Percentiles rank a stretch among this genome's conserved stretches.
phyloP scores from a whole-genome alignment of 2,113 vertebrate species.

The Cebus imitator region DNA sequence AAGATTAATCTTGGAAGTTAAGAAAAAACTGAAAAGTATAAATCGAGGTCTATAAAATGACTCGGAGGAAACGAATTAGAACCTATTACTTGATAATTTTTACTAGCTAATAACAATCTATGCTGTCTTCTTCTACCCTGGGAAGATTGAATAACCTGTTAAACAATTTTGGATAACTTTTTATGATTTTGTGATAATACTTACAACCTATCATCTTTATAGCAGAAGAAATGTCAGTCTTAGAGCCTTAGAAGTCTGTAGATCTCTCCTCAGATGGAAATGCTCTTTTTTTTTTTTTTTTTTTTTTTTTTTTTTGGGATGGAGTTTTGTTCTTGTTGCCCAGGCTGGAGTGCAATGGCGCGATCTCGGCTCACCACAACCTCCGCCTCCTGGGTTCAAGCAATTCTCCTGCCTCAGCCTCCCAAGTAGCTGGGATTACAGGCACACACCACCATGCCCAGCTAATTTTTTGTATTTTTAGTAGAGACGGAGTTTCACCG shows the following conservation, averaged over 20 bases:
- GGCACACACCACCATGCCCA: too few species aligned
- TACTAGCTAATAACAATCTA: neutral
- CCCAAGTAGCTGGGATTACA: too few species aligned
- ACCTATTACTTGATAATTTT: neutral
- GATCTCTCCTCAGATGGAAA: neutral
- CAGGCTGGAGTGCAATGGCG: too few species aligned
- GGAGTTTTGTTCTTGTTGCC: too few species aligned
- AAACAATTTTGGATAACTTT: neutral
- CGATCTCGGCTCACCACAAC: too few species aligned
- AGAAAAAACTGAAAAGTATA: neutral
- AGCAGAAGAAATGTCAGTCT: neutral
- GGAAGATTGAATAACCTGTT: neutral
- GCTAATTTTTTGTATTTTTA: too few species aligned
- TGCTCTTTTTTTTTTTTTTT: neutral
- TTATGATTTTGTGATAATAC: constrained; percentile 1
- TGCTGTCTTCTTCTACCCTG: neutral
- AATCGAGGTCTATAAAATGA: neutral
- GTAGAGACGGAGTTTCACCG: too few species aligned
- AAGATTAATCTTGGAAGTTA: constrained; percentile 8
- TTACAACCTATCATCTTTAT: neutral
- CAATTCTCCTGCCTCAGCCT: too few species aligned
- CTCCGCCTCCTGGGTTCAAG: too few species aligned
- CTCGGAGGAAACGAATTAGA: constrained; percentile 23
- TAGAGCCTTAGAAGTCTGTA: neutral
- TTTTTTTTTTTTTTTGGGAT: too few species aligned